phyloP scores from a whole-genome alignment of 2,888 invertebrate species.

The Mythimna lalbum region DNA sequence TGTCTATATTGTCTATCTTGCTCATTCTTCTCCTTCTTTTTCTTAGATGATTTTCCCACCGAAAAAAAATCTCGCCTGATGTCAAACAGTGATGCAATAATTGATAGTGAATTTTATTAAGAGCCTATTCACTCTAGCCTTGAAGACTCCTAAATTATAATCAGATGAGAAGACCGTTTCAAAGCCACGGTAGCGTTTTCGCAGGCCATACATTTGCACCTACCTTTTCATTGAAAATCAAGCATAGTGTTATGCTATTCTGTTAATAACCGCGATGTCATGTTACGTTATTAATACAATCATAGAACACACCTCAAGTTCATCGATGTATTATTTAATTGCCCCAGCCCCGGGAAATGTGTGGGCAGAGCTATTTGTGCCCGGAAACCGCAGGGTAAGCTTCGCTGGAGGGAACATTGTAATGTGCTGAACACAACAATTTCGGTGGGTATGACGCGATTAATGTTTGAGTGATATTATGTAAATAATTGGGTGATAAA shows the following conservation, averaged over 20 bases:
- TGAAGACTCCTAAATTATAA: too few species aligned
- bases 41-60: too few species aligned
- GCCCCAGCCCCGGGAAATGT: conserved; percentile 2
- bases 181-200: too few species aligned
- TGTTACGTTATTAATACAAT: neutral
- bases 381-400: conserved; percentile 19
- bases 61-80: too few species aligned
- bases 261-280: neutral
- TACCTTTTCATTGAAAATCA: neutral
- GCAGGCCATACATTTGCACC: too few species aligned
- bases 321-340: conserved; percentile 38
- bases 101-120: too few species aligned
- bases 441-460: neutral
- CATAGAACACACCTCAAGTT: conserved; percentile 26
- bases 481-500: neutral
- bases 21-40: too few species aligned
- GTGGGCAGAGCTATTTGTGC: conserved; percentile 17
- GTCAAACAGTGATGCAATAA: too few species aligned
- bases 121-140: too few species aligned
- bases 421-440: conserved; percentile 3
- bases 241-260: neutral
- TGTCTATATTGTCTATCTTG: too few species aligned
- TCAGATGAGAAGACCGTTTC: too few species aligned
- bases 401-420: conserved; percentile 1
- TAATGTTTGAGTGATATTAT: neutral